A percentile compares a stretch with the other conserved stretches of the same genome.
These are phyloP conservation scores for Dastarcus helophoroides DNA, from an alignment of 2,888 invertebrate genomes.

Conservation along the genomic window DNA sequence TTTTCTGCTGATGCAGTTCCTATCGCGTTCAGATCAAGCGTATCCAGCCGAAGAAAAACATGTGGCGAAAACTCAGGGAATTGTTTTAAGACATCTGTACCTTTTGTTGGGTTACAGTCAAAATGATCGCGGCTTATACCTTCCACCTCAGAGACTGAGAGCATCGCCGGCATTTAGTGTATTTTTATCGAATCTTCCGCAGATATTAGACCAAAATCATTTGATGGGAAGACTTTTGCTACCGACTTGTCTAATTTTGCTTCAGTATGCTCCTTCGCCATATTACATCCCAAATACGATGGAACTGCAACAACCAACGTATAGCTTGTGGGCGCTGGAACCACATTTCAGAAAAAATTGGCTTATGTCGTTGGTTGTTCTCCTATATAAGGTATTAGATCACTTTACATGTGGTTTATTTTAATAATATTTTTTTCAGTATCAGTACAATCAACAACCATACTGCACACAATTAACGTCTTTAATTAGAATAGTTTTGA, in stretches of 20 bases:
- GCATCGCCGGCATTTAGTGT: conserved; percentile 92
- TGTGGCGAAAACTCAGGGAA: conserved; percentile 65
- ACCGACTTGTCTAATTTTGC: conserved; percentile 68
- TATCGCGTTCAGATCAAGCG: conserved; percentile 72
- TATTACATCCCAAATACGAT: conserved; percentile 42
- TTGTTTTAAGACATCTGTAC: conserved; percentile 86
- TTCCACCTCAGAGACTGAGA: conserved; percentile 79
- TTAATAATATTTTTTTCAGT: conserved; percentile 38
- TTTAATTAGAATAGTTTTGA: conserved; percentile 78
- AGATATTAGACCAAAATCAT: conserved; percentile 92
- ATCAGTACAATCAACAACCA: conserved; percentile 63
- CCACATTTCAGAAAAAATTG: conserved; percentile 81
- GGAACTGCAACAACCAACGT: conserved; percentile 56
- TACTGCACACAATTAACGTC: conserved; percentile 62
- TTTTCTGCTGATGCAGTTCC: conserved; percentile 93
- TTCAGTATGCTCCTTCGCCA: conserved; percentile 76
- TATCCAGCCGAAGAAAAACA: conserved; percentile 81
- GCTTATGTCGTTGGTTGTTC: conserved; percentile 85
- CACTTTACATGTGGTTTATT: neutral
- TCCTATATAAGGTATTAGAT: conserved; percentile 77
- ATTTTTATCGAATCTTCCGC: conserved; percentile 86
- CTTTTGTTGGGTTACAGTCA: conserved; percentile 87
- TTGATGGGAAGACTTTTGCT: conserved; percentile 82
- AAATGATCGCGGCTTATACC: conserved; percentile 79
- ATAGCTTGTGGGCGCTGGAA: conserved; percentile 81